Base-by-base conservation (phyloP, 1,140 invertebrate genomes). In the Hermetia illucens region DNA sequence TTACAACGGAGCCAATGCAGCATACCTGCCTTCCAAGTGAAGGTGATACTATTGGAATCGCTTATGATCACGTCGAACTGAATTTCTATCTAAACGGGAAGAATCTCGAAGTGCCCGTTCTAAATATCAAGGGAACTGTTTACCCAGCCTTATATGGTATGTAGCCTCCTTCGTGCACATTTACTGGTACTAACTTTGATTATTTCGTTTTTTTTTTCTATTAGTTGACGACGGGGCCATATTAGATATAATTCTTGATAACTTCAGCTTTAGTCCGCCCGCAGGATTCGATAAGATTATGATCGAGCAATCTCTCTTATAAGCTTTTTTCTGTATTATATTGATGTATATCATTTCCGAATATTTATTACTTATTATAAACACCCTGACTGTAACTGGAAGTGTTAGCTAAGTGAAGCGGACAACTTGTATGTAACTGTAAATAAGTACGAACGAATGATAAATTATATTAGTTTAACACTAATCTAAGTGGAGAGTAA, bases 211-310 rank as follows among this genome's bases (percentile, higher is more conserved):
- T 47, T 43, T 47, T 53, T 52, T 49, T 50, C 49, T 83, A 80
- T 33, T 63, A 95, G 93, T 98, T 48, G 91, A 96, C 55, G 90
- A 96, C 62, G 92, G 92, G 52, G 92, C 93, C 21, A 95, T 97
- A 44, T 62, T 98, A 59, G 94, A 98, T 64, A 77, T 94, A 46
- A 82, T 91, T 48, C 75, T 97, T 61, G 81, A 88, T 42, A 82
- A 82, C 51, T 98, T 97, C 62, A 68, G 74, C 40, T 76, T 88
- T 58, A 66, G 76, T 3, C 80, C 85, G 29, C 93, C 94, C 1
- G 64, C 72, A 29, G 94, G 94, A 21, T 98, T 86, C 60, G 90
- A 95, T 44, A 83, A 84, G 65, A 97, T 98, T 43, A 88, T 98
- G 80, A 69, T 96, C 36, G 94, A 98, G 63, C 90, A 98, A 61